Evolutionary conservation across 2,888 invertebrate genomes (phyloP), one percentile per base, ranked within the genome.

Genomic region (Troides aeacus): DNA sequence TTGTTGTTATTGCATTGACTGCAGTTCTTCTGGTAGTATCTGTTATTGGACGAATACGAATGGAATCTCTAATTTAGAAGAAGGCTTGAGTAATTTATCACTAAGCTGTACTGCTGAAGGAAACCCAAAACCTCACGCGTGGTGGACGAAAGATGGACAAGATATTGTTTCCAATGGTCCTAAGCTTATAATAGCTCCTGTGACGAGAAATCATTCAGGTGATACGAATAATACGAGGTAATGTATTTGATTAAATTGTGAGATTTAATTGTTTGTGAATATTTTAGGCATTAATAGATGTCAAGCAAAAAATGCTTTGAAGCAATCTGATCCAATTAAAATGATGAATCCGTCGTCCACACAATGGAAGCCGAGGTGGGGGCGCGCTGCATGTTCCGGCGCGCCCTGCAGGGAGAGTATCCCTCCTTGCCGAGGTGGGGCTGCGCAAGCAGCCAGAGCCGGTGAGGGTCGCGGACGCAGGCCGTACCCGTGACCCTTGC

Each of bases 291-390:
- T 95, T 66, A 97, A 97, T 86, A 96, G 96, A 72, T 97, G 97
- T 85, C 96, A 97, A 84, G 97, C 97, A n/a, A 6, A 94, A 81
- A 98, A 98, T 84, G 94, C 95, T 65, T 94, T 97, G 67, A 97
- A 97, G 69, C 95, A 95, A 76, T 97, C 97, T 62, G 96, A 96
- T 79, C 96, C 97, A 2, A 94, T 97, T 71, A 95, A 96, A 79
- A n/a, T n/a, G n/a, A n/a, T n/a, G n/a, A n/a, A n/a, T n/a, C n/a
- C n/a, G n/a, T n/a, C n/a, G n/a, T n/a, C n/a, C n/a, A n/a, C n/a
- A n/a, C n/a, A n/a, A n/a, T n/a, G n/a, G n/a, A n/a, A n/a, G n/a
- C n/a, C n/a, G n/a, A n/a, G n/a, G n/a, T n/a, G n/a, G n/a, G n/a
- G n/a, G n/a, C n/a, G n/a, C n/a, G n/a, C n/a, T n/a, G n/a, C n/a